phyloP scores from a whole-genome alignment of 2,797 vertebrate species.

The Lophotriccus pileatus region DNA sequence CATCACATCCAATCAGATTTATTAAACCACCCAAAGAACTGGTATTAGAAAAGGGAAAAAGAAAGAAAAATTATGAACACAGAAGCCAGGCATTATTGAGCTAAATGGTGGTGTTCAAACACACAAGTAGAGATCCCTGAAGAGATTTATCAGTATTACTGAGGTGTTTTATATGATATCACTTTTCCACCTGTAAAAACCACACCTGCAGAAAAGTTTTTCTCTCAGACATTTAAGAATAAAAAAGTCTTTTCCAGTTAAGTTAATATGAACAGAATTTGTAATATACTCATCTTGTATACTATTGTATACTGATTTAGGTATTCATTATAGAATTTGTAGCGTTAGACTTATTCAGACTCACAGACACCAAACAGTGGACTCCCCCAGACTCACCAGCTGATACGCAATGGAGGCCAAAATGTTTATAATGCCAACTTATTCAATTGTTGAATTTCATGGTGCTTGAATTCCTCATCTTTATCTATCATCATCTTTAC shows the following conservation, averaged over 20 bases:
- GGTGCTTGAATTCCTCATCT: neutral
- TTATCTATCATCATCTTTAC: constrained; percentile 41
- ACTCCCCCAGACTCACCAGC: neutral
- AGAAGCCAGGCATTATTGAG: neutral
- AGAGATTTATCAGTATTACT: neutral
- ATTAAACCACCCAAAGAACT: neutral
- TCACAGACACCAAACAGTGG: neutral
- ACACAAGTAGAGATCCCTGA: neutral
- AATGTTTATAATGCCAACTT: neutral
- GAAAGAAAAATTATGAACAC: neutral
- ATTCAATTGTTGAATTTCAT: constrained; percentile 32
- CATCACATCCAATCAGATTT: neutral
- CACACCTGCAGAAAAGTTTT: neutral
- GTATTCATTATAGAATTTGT: neutral
- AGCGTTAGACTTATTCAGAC: neutral
- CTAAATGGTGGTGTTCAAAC: neutral
- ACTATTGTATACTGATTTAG: neutral
- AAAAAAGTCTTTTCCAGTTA: neutral
- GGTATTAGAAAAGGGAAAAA: neutral
- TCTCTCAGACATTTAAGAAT: neutral
- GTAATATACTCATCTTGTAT: neutral
- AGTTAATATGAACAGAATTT: neutral
- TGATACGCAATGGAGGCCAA: neutral
- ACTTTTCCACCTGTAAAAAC: neutral
- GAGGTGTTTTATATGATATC: neutral